phyloP scores from a whole-genome alignment of 2,797 vertebrate genomes.

The Melanotaenia nigrans region DNA sequence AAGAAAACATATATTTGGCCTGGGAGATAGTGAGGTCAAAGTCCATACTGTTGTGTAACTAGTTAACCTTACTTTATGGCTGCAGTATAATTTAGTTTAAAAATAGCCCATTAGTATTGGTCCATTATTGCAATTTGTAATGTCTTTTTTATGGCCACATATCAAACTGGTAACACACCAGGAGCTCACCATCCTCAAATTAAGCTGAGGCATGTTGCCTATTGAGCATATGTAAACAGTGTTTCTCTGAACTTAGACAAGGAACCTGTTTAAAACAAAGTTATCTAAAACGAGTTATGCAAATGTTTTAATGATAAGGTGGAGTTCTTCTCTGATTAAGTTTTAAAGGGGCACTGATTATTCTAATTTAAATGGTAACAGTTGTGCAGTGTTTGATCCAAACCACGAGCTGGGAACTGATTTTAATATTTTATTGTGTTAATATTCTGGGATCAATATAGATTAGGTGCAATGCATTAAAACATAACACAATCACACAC shows the following conservation, averaged over 20 bases:
- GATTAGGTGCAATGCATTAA: background rate
- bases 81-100: background rate
- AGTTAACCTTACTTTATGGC: background rate
- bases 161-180: background rate
- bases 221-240: background rate
- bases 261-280: background rate
- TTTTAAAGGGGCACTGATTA: conserved; percentile 9
- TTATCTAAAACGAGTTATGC: conserved; percentile 1
- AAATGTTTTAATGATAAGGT: background rate
- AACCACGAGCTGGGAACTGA: background rate
- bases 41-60: background rate
- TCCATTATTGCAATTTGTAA: background rate
- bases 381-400: background rate
- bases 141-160: background rate
- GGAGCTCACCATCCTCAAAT: background rate
- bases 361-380: background rate
- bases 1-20: background rate
- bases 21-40: background rate
- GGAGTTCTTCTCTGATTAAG: background rate
- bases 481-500: background rate
- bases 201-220: background rate
- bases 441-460: background rate
- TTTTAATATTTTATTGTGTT: background rate
- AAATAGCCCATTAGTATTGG: background rate
- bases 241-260: background rate